Evolutionary conservation across 35 echinoderm and acorn worm species (phyloP), one percentile per base, ranked within the genome.

Genomic region (Heliocidaris tuberculata): DNA sequence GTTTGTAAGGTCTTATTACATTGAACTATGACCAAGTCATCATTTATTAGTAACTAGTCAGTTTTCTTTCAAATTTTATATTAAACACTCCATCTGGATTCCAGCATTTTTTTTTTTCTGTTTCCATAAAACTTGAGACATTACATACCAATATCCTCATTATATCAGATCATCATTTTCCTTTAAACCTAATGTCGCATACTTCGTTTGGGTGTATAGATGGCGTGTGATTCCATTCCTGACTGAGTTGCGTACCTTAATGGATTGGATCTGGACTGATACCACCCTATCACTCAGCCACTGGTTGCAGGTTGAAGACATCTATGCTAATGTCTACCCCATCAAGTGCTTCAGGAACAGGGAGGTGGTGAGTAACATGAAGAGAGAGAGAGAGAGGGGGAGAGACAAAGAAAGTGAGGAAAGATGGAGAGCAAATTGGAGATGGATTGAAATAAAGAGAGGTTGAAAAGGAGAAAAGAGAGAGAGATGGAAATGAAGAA

Each of bases 261-360:
- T 99, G 98, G 98, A 99, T 54, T 99, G 98, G 98, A 95, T 97
- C 30, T 99, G 96, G 94, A 99, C 98, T 0, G 95, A 97, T 47
- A 99, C 98, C 3, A 99, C 98, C 13, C 93, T 99, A 4, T 97
- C 96, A n/a, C 97, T 99, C 35, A 93, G 94, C 47, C 98, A 99
- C 94, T 99, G 97, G 96, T 85, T 96, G 7, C 95, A 97, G 85
- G 92, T 97, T 2, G 98, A 99, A 65, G 98, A 99, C 86, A 97
- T 99, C 48, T 99, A 97, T 91, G 95, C 96, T 32, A 96, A 96
- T 60, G 95, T 96, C 60, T 99, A 97, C 65, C 89, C 95, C 48
- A 96, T 85, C 86, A 99, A 99, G 86, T 97, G 98, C 88, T 99
- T 96, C 93, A 95, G 98, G 52, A 97, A 97, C 94, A 93, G 91